Base-by-base conservation (phyloP, 2,888 invertebrate species). In the Phania funesta region DNA sequence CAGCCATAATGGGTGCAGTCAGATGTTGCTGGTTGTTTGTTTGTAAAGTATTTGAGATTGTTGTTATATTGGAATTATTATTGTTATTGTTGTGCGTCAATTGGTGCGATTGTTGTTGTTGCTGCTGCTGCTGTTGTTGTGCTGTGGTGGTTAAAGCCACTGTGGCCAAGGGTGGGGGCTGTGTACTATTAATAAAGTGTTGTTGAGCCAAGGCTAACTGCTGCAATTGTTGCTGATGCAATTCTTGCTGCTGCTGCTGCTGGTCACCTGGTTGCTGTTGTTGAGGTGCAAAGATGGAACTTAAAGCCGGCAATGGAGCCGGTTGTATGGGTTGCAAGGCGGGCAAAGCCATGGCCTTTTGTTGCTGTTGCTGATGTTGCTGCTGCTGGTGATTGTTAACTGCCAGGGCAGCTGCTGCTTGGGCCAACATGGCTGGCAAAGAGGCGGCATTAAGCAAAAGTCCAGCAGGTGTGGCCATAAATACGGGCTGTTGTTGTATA, bases 401-500 rank as follows among this genome's bases (percentile, higher is more conserved):
- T 0, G 88, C 87, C 44, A 88, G 83, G 7, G 88, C 87, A 2
- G 89, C 89, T 3, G 88, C 88, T n/a, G 89, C 88, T 56, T 88
- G 87, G n/a, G 89, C 88, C 70, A 90, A 68, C 88, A 91, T 90
- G 3, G 91, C 88, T 13, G 91, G 91, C 65, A 91, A 73, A n/a
- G 90, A 88, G 38, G 90, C 87, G 0, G 91, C 89, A 73, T 90
- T 91, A 6, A 91, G 81, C 76, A 91, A 83, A 22, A 90, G 65
- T 0, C 90, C 91, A 2, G 90, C 88, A 1, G 91, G 89, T 26
- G 91, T 91, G 54, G 91, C 89, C 90, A 91, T 91, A 68, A 91
- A 90, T 20, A 91, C 88, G 2, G 90, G 89, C 78, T 91, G 91
- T 50, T 87, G 84, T 71, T 86, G 85, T 62, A 86, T 86, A 32